These are phyloP conservation scores for Drosophila pseudoobscura DNA, from an alignment of 1,140 invertebrate species.

Conservation along the genomic window DNA sequence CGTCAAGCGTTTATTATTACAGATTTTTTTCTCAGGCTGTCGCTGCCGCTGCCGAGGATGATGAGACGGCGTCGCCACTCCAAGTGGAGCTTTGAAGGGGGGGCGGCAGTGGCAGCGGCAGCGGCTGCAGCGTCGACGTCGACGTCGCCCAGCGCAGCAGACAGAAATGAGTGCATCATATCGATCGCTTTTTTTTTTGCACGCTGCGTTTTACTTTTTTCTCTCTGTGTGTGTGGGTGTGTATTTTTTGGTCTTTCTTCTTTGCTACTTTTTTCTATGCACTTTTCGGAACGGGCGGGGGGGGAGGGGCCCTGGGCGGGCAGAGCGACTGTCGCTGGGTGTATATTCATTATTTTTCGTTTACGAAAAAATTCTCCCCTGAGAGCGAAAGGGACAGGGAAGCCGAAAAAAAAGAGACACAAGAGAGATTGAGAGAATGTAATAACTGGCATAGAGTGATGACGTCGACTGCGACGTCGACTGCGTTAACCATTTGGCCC, in stretches of 20 bases:
- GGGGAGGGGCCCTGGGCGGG: not conserved
- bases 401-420: slow-evolving; percentile 44
- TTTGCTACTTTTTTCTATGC: slow-evolving; percentile 80
- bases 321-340: slow-evolving; percentile 60
- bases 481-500: slow-evolving; percentile 54
- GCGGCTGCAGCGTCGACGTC: slow-evolving; percentile 35
- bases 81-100: slow-evolving; percentile 41
- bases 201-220: slow-evolving; percentile 71
- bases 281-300: slow-evolving; percentile 37
- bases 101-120: slow-evolving; percentile 33
- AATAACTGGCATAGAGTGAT: slow-evolving; percentile 79
- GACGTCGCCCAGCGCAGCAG: slow-evolving; percentile 72
- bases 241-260: slow-evolving; percentile 74
- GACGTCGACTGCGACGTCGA: slow-evolving; percentile 43
- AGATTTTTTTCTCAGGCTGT: slow-evolving; percentile 55
- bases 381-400: slow-evolving; percentile 32
- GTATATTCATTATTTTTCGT: slow-evolving; percentile 82
- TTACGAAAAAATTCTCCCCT: slow-evolving; percentile 76
- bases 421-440: slow-evolving; percentile 70
- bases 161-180: slow-evolving; percentile 84
- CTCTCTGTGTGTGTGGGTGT: not conserved
- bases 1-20: slow-evolving; percentile 81
- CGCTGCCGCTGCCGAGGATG: slow-evolving; percentile 46
- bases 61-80: slow-evolving; percentile 62
- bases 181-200: slow-evolving; percentile 82